A percentile compares a stretch with the other conserved stretches of the same genome.
These are phyloP conservation scores for Melinaea marsaeus DNA, from an alignment of 2,888 invertebrate genomes.

Conservation along the genomic window DNA sequence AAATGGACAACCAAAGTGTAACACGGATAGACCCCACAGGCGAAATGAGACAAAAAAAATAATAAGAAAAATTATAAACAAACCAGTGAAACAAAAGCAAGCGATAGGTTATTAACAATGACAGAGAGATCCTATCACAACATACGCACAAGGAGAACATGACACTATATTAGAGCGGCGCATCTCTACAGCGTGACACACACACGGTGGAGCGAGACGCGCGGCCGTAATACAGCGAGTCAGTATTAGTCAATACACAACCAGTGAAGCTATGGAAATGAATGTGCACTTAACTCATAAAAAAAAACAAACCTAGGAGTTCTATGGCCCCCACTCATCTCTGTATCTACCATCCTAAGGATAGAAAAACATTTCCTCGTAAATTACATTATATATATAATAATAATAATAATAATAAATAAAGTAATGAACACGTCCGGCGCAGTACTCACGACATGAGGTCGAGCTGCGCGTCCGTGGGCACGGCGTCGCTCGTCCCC, in stretches of 20 bases:
- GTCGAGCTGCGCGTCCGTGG: conserved; percentile 87
- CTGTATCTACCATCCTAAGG: conserved; percentile 82
- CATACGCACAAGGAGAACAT: not conserved
- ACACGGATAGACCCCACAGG: conserved; percentile 4
- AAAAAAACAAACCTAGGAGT: conserved; percentile 82
- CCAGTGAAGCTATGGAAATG: conserved; percentile 36
- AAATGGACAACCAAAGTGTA: not conserved
- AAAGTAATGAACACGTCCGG: conserved; percentile 8
- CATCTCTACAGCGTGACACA: not conserved
- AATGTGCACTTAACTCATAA: conserved; percentile 71
- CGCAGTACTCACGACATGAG: conserved; percentile 77
- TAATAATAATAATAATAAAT: conserved; percentile 2
- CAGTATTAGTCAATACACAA: conserved; percentile 36
- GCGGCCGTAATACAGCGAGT: conserved; percentile 21
- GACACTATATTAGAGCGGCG: not conserved
- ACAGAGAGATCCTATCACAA: conserved; percentile 2
- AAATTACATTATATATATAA: conserved; percentile 15
- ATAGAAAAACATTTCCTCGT: conserved; percentile 52
- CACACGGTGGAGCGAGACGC: conserved; percentile 10
- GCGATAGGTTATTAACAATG: conserved; percentile 4
- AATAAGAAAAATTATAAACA: not conserved
- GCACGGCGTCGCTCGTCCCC: conserved; percentile 88
- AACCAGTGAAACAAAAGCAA: not conserved
- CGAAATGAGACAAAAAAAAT: conserved; percentile 2
- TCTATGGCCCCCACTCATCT: conserved; percentile 82